These are phyloP conservation scores for Agriopis aurantiaria DNA, from an alignment of 2,888 invertebrate genomes.

Conservation along the genomic window DNA sequence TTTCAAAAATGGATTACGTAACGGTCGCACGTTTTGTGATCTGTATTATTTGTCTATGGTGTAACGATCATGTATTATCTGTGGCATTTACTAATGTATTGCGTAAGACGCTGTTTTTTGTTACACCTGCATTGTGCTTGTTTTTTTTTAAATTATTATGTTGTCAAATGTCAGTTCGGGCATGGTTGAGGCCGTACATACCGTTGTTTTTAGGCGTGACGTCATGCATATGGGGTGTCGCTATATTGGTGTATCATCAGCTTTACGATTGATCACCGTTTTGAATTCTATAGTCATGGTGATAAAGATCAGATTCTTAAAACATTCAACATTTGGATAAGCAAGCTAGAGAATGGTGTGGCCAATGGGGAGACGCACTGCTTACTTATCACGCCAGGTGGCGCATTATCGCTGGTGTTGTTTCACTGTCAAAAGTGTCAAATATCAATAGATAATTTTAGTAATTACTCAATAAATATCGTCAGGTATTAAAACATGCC, in stretches of 20 bases:
- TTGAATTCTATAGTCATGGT: constrained; percentile 50
- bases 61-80: constrained; percentile 72
- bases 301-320: background rate
- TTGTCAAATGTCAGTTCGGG: constrained; percentile 80
- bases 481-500: too few species aligned
- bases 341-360: too few species aligned
- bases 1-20: constrained; percentile 57
- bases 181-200: constrained; percentile 88
- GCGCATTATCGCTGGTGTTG: too few species aligned
- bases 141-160: constrained; percentile 41
- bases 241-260: constrained; percentile 81
- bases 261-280: constrained; percentile 66
- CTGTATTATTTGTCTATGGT: constrained; percentile 50
- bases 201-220: constrained; percentile 95
- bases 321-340: background rate
- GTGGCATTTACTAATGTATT: constrained; percentile 72
- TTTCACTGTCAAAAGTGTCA: too few species aligned
- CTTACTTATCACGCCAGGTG: too few species aligned
- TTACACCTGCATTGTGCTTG: constrained; percentile 68
- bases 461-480: too few species aligned
- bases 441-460: too few species aligned
- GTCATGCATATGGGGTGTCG: constrained; percentile 94
- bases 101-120: constrained; percentile 68
- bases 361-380: too few species aligned
- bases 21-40: constrained; percentile 45